Conservation (phyloP, 2,797 vertebrate species). For the Limosa lapponica region DNA sequence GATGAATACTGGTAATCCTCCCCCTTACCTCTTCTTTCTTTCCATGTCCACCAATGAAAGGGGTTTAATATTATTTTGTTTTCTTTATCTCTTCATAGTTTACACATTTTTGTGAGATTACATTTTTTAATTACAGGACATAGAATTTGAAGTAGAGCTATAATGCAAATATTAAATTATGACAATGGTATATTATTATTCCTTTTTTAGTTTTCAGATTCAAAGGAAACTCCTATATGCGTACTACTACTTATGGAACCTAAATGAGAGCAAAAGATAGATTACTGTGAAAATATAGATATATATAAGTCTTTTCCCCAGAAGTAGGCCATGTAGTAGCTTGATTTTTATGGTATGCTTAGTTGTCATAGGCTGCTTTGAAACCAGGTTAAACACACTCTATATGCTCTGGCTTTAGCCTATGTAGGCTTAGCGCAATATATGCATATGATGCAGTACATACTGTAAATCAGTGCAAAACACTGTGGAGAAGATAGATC, state of each 20-base stretch:
- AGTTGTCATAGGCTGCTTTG: not conserved
- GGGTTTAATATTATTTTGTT: not conserved
- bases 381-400: not conserved
- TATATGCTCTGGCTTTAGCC: not conserved
- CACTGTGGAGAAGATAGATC: not conserved
- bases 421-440: not conserved
- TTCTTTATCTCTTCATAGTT: not conserved
- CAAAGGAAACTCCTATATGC: not conserved
- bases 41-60: not conserved
- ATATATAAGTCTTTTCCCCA: not conserved
- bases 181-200: not conserved
- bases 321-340: not conserved
- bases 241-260: not conserved
- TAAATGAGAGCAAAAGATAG: not conserved
- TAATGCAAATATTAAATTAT: not conserved
- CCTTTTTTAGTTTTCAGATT: not conserved
- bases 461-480: not conserved
- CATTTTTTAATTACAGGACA: not conserved
- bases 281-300: not conserved
- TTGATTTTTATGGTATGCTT: not conserved
- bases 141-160: not conserved
- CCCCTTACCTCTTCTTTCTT: not conserved
- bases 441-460: not conserved
- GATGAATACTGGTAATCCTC: not conserved
- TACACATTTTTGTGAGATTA: not conserved